Base-by-base conservation (phyloP, 1,140 invertebrate species). In the Cotesia chilonis region DNA sequence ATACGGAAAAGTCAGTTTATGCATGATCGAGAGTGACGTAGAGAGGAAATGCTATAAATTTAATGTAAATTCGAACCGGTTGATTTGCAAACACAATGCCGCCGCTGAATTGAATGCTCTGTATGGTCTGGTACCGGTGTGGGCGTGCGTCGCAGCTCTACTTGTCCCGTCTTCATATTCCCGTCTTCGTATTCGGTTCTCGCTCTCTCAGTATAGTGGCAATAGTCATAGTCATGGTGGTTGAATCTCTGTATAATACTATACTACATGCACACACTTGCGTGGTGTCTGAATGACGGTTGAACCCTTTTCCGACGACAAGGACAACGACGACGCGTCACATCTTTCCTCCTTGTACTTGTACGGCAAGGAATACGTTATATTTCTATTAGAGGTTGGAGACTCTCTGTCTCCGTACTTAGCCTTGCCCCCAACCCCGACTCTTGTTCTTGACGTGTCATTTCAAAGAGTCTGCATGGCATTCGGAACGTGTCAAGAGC, bases 21-120 rank as follows among this genome's bases (percentile, higher is more conserved):
- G 41, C 41, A 47, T 47, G 41, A 47, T 47, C 41, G 41, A 54
- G 67, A 59, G 52, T 17, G 6, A 59, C 55, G 63, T 68, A 78
- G 78, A 83, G 83, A 85, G 82, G 82, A 79, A 83, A 84, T 82
- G 82, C 83, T 79, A 84, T 85, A 85, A 84, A 85, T 85, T 80
- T 85, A 80, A 85, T 85, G 83, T 83, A 83, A 85, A 85, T 85
- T 85, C 79, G 76, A 81, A 76, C 77, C 79, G 82, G 79, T 84
- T 85, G 83, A 85, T 85, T 85, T 85, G 83, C 83, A 85, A 85
- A 80, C 83, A 83, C 82, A 84, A 84, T 83, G 79, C 81, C 78
- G 83, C 81, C 79, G 83, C 80, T 83, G 82, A 81, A 84, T 84
- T 83, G 79, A 79, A 81, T 81, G 79, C 76, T 83, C 80, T 78